These are phyloP conservation scores for Petrocephalus schoutedeni DNA, from an alignment of 2,797 vertebrate species.

Conservation along the genomic window DNA sequence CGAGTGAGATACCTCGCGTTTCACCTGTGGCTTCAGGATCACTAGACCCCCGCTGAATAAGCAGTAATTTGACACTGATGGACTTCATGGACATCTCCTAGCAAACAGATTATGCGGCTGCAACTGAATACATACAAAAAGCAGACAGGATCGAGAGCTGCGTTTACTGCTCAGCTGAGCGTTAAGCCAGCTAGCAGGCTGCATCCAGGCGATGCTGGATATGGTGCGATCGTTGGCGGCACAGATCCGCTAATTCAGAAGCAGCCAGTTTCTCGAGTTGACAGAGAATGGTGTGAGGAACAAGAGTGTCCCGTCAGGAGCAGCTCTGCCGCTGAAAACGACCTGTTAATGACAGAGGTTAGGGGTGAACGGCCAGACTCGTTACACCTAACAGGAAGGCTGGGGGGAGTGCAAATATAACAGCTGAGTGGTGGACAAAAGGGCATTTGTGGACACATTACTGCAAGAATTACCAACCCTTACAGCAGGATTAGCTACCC, in stretches of 20 bases:
- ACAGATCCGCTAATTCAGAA: no score
- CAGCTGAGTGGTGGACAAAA: background rate
- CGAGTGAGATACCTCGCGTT: background rate
- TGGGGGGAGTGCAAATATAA: background rate
- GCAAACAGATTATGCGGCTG: background rate
- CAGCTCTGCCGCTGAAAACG: background rate
- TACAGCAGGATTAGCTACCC: background rate
- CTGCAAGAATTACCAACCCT: background rate
- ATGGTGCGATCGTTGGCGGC: background rate
- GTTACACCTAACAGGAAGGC: background rate
- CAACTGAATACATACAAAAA: conserved; percentile 1
- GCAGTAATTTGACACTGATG: background rate
- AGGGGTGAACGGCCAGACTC: background rate
- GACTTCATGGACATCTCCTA: background rate
- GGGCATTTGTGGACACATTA: background rate
- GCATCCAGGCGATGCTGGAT: background rate
- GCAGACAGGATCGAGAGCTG: background rate
- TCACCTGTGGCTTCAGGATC: background rate
- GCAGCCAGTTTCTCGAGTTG: no score
- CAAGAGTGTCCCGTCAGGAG: background rate
- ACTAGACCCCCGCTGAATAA: background rate
- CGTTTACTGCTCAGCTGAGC: background rate
- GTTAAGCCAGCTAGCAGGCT: background rate
- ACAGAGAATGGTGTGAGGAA: no score
- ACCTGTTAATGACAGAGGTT: background rate